phyloP scores from a whole-genome alignment of 1,140 invertebrate genomes.

The Hycleus cichorii region DNA sequence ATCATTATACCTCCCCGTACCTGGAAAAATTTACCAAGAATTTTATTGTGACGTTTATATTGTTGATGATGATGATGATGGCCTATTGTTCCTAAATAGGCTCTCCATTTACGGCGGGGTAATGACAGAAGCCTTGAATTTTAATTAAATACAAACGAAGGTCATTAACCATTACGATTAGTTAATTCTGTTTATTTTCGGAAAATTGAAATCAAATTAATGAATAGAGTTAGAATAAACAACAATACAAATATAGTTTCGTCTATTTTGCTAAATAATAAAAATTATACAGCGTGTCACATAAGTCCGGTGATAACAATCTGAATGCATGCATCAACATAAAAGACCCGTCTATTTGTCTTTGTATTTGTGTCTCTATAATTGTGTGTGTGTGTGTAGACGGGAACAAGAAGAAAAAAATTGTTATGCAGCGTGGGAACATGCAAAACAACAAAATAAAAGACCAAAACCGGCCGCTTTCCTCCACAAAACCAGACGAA shows the following conservation, averaged over 20 bases:
- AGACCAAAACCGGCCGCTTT: not conserved
- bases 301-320: too few species aligned
- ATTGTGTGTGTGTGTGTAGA: not conserved
- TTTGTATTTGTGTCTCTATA: not conserved
- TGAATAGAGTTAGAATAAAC: too few species aligned
- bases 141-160: not conserved
- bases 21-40: slow-evolving; percentile 7
- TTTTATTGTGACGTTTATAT: not conserved
- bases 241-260: too few species aligned
- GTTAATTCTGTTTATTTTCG: too few species aligned
- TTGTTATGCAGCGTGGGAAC: not conserved
- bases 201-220: too few species aligned
- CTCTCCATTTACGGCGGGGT: slow-evolving; percentile 7
- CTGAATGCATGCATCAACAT: too few species aligned
- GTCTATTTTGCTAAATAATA: too few species aligned
- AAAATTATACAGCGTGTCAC: too few species aligned
- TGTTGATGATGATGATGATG: not conserved
- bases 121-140: not conserved
- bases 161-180: too few species aligned
- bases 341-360: too few species aligned
- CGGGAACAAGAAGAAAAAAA: not conserved
- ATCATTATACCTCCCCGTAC: slow-evolving; percentile 57
- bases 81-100: slow-evolving; percentile 7
- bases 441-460: not conserved
- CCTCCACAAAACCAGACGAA: not conserved